Conservation (phyloP, 2,797 vertebrate species). For the Rhyacichthys aspro region DNA sequence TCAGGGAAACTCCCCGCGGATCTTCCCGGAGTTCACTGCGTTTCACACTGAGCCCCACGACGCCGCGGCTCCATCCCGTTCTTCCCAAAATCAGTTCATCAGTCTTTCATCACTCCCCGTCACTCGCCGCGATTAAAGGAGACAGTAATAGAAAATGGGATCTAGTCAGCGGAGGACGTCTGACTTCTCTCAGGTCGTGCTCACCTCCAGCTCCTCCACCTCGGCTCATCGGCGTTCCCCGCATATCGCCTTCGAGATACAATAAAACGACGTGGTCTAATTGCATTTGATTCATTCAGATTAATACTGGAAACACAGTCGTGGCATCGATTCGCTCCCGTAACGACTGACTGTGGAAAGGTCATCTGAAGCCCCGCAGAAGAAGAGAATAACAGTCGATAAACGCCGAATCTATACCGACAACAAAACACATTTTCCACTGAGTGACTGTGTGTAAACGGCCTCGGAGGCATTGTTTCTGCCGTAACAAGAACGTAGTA, state of each 20-base stretch:
- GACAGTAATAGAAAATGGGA: slow-evolving; percentile 65
- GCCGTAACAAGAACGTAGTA: slow-evolving; percentile 45
- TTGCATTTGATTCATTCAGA: slow-evolving; percentile 50
- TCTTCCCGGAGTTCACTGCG: slow-evolving; percentile 39
- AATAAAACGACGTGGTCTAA: slow-evolving; percentile 46
- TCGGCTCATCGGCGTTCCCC: slow-evolving; percentile 36
- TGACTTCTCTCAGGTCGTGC: slow-evolving; percentile 44
- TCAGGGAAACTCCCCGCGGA: slow-evolving; percentile 43
- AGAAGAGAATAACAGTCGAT: slow-evolving; percentile 45
- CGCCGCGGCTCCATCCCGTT: slow-evolving; percentile 42
- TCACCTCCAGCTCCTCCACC: slow-evolving; percentile 38
- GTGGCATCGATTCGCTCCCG: slow-evolving; percentile 62
- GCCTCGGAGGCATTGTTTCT: slow-evolving; percentile 25
- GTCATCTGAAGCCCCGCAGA: slow-evolving; percentile 60
- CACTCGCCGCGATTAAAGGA: slow-evolving; percentile 64
- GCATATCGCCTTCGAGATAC: slow-evolving; percentile 35
- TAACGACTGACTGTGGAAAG: slow-evolving; percentile 59
- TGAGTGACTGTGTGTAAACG: slow-evolving; percentile 35
- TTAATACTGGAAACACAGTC: slow-evolving; percentile 47
- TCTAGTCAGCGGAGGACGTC: slow-evolving; percentile 61
- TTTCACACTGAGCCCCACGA: slow-evolving; percentile 50
- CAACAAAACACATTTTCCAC: slow-evolving; percentile 37
- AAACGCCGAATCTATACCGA: slow-evolving; percentile 44
- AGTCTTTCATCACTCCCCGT: slow-evolving; percentile 60
- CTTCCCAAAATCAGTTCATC: slow-evolving; percentile 59